Base-by-base conservation (phyloP, 1,140 invertebrate genomes). In the Pseudomyrmex gracilis region DNA sequence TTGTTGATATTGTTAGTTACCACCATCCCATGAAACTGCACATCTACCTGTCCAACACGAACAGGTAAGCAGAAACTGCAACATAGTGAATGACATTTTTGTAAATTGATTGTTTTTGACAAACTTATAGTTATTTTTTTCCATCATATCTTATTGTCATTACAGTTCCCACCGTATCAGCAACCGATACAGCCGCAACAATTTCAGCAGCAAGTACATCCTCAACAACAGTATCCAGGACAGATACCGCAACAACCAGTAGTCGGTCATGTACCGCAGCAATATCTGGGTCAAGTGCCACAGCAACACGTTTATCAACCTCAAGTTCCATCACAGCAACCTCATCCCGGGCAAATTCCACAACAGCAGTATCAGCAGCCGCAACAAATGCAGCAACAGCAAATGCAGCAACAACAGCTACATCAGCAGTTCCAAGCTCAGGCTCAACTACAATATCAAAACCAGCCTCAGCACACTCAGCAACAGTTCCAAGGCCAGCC, bases 1-100 rank as follows among this genome's bases (percentile, higher is more conserved):
- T 86, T 90, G 64, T 90, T 89, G 77, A 82, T 86, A 83, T 90
- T 89, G 82, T 76, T 90, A 93, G 91, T 82, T 78, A 84, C 87
- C 90, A 85, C 87, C 87, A 80, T 71, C 90, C 47, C 83, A 80
- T 74, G 89, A 82, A 74, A 82, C 53, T 84, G 80, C 66, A 80
- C 66, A 80, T 60, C 76, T 85, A 77, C 76, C 87, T 24, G 76
- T 51, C 17, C 86, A 90, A 22, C 61, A 82, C 10, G 73, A 85
- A 12, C 47, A 89, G 85, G 90, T 92, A 71, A 90, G 84, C 85
- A 5, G 5, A 7, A 68, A 55, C 49, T 10, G 8, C 53, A 76
- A 24, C 58, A 57, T 10, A 22, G 43, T 53, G 7, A 57, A 8
- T 34, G 3, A 4, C 8, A 73, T 66, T 63, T 34, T 74, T 57